A percentile compares a stretch with the other conserved stretches of the same genome.
Conservation (phyloP, 2,797 vertebrate species). For the Antennarius maculatus region DNA sequence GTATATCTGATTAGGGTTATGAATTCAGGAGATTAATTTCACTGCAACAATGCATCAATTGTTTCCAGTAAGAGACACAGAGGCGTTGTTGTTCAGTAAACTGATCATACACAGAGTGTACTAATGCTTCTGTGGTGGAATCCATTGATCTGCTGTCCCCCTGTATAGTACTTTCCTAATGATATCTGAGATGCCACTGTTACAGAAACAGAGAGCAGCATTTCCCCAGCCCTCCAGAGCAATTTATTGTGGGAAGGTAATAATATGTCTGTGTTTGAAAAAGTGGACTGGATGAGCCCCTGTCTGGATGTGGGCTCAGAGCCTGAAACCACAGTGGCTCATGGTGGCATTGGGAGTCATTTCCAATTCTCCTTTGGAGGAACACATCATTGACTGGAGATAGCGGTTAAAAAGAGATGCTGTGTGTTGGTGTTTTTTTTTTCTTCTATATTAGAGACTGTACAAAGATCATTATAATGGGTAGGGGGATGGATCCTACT, state of each 20-base stretch:
- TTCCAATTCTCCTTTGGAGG: conserved; percentile 64
- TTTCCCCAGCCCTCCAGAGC: conserved; percentile 75
- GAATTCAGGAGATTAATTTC: conserved; percentile 93
- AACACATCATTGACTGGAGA: conserved; percentile 60
- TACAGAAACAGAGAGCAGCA: conserved; percentile 74
- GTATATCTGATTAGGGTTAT: conserved; percentile 90
- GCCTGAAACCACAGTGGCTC: conserved; percentile 77
- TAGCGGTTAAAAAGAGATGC: conserved; percentile 41
- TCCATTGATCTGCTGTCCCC: conserved; percentile 88
- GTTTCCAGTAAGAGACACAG: conserved; percentile 87
- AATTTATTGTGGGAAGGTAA: conserved; percentile 88
- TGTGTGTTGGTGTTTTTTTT: conserved; percentile 16
- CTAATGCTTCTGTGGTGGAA: conserved; percentile 86
- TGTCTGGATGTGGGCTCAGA: conserved; percentile 71
- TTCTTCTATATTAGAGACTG: background rate
- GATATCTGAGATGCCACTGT: conserved; percentile 87
- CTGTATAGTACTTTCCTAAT: conserved; percentile 82
- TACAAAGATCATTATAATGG: background rate
- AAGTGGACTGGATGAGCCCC: conserved; percentile 74
- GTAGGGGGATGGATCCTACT: background rate
- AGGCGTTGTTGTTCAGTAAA: conserved; percentile 84
- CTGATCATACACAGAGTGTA: conserved; percentile 86
- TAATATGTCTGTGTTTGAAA: conserved; percentile 83
- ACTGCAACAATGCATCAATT: conserved; percentile 89
- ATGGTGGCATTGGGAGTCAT: conserved; percentile 65